phyloP scores from a whole-genome alignment of 2,888 invertebrate species.

The Meliscaeva auricollis region DNA sequence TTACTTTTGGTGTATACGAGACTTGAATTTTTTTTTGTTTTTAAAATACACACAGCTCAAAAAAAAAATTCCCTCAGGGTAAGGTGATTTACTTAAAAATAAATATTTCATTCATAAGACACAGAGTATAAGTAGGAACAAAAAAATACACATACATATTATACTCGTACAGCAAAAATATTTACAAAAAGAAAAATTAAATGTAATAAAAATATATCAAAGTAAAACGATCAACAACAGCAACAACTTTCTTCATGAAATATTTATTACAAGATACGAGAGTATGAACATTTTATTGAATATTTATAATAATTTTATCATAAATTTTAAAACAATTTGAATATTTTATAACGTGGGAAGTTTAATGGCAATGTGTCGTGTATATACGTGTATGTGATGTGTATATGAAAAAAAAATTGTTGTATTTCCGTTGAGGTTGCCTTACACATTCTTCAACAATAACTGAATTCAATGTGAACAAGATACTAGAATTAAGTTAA shows the following conservation, averaged over 20 bases:
- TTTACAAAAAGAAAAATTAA: too few relatives aligned
- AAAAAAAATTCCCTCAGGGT: background rate
- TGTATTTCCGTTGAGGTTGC: too few relatives aligned
- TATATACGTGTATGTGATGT: too few relatives aligned
- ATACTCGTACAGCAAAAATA: too few relatives aligned
- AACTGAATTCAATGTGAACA: too few relatives aligned
- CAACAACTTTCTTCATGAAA: constrained; percentile 4
- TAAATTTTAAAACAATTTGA: too few relatives aligned
- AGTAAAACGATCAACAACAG: background rate
- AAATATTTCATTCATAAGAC: background rate
- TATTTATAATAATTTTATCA: too few relatives aligned
- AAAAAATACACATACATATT: background rate
- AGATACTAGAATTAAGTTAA: too few relatives aligned
- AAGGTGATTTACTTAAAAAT: background rate
- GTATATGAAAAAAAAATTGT: too few relatives aligned
- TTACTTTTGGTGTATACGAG: constrained; percentile 5
- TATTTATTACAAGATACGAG: constrained; percentile 1
- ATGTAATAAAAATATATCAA: background rate
- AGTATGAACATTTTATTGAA: background rate
- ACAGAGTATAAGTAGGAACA: background rate
- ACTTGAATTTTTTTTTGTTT: background rate
- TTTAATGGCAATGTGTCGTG: too few relatives aligned
- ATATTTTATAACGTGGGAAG: too few relatives aligned
- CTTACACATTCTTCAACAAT: too few relatives aligned
- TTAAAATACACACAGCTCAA: background rate